Base-by-base conservation (phyloP, 1,140 invertebrate species). In the Drosophila melanogaster region DNA sequence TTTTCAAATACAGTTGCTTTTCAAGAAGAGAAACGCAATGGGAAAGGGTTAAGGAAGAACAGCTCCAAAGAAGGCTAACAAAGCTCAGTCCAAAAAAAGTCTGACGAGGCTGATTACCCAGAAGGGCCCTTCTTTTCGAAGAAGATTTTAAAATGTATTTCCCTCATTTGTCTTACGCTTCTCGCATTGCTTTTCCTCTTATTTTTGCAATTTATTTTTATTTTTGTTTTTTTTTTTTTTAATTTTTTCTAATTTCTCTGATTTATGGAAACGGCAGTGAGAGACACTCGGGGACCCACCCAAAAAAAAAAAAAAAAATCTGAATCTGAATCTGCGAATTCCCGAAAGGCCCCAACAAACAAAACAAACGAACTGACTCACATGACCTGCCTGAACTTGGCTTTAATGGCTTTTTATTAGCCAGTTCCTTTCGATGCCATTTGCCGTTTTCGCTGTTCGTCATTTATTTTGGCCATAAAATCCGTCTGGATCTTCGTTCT, bases 1-100 rank as follows among this genome's bases (percentile, higher is more conserved):
- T 87, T 87, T 87, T 87, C 77, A 87, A 87, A 83, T 89, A 87
- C 83, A 87, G 83, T 87, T 87, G 79, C 67, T 89, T 87, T 77
- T 61, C 46, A 46, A 58, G 79, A 84, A 60, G 43, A 44, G 51
- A 17, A 30, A 26, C 15, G 14, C 37, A 41, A 22, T 67, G 62
- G 41, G 1, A 17, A 35, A 8, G 26, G 24, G 24, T 1, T 4
- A 19, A 50, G n/a, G 38, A 30, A 26, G 38, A 35, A 26, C 12
- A 49, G 33, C 44, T 37, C 59, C 58, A 17, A 26, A 67, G 61
- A 47, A 8, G 43, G 24, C 46, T 24, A 0, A 41, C 58, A 19
- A 59, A 58, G 22, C 17, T 7, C 8, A 38, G 49, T 5, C 10
- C 38, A 35, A 56, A 30, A 56, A 30, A 38, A 22, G 37, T 15